Evolutionary conservation across 2,888 invertebrate species (phyloP).

Genomic region (Dicyrtomina minuta): DNA sequence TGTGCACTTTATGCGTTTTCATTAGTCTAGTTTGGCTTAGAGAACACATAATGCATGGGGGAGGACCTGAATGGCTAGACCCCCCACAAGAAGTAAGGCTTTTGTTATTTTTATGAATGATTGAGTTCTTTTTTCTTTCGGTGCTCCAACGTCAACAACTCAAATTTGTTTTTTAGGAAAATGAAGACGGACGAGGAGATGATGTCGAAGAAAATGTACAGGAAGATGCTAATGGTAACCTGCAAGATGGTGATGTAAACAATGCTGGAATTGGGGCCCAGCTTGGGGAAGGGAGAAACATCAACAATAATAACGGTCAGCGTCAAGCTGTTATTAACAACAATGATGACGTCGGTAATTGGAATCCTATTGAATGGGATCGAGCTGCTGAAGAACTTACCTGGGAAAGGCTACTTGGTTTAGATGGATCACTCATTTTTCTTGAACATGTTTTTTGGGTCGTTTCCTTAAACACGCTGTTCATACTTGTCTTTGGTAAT

Average conservation of each 20-base stretch:
- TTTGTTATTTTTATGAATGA: too few relatives aligned
- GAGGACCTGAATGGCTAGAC: slow-evolving; percentile 95
- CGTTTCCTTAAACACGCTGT: slow-evolving; percentile 92
- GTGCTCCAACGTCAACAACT: too few relatives aligned
- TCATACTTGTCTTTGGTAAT: slow-evolving; percentile 85
- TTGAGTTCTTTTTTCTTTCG: too few relatives aligned
- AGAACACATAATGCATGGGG: slow-evolving; percentile 96
- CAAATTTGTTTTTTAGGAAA: slow-evolving; percentile 34
- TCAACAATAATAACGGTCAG: slow-evolving; percentile 40
- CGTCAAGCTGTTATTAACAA: slow-evolving; percentile 35
- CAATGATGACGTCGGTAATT: slow-evolving; percentile 72
- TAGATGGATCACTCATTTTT: slow-evolving; percentile 95
- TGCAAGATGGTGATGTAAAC: slow-evolving; percentile 38
- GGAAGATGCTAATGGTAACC: slow-evolving; percentile 37
- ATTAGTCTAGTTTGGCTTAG: slow-evolving; percentile 96
- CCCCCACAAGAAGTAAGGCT: slow-evolving; percentile 46
- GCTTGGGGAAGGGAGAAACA: slow-evolving; percentile 42
- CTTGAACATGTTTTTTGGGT: slow-evolving; percentile 99
- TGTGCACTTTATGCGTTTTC: slow-evolving; percentile 92
- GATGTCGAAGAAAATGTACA: slow-evolving; percentile 50
- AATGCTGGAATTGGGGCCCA: slow-evolving; percentile 26
- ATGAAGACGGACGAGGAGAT: slow-evolving; percentile 51
- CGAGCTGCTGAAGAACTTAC: slow-evolving; percentile 95
- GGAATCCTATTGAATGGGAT: slow-evolving; percentile 99
- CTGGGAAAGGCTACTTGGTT: slow-evolving; percentile 92